Percentiles rank a stretch among this genome's conserved stretches.
Evolutionary conservation across 2,797 vertebrate genomes (phyloP).

Genomic region (Lepus townsendii): DNA sequence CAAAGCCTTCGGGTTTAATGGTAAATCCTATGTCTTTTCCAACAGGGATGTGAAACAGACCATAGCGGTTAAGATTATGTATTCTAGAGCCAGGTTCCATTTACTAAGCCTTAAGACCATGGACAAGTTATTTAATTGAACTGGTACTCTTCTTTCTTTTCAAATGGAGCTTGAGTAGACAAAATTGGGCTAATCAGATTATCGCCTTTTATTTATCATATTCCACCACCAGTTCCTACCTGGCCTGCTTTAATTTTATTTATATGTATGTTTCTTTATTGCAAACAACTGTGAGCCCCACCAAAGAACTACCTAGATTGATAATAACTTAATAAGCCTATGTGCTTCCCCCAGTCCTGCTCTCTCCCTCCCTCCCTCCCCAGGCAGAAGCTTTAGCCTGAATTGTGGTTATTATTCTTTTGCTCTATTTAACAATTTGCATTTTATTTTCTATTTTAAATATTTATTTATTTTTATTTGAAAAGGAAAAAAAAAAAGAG

Average conservation of each 20-base stretch:
- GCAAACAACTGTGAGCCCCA: not conserved
- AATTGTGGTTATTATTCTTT: conserved; percentile 13
- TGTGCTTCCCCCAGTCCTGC: not conserved
- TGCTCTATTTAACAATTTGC: not conserved
- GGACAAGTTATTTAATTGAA: conserved; percentile 36
- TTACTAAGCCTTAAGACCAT: conserved; percentile 10
- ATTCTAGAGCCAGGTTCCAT: conserved; percentile 10
- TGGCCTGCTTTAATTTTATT: conserved; percentile 61
- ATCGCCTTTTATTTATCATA: conserved; percentile 5
- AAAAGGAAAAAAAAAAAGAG: no score
- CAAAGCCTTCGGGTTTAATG: not conserved
- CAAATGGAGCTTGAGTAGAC: not conserved
- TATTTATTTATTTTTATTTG: no score
- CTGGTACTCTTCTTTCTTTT: not conserved
- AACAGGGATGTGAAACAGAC: not conserved
- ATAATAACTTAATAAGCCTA: not conserved
- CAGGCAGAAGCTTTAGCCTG: not conserved
- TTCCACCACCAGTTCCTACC: not conserved
- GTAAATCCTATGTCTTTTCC: conserved; percentile 22
- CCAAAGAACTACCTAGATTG: not conserved
- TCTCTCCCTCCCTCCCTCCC: not conserved
- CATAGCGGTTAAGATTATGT: not conserved
- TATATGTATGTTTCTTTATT: conserved; percentile 31
- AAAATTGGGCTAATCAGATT: not conserved
- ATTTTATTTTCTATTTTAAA: not conserved